These are phyloP conservation scores for Gallinago nigripennis DNA, from an alignment of 2,797 vertebrate genomes.

Conservation along the genomic window DNA sequence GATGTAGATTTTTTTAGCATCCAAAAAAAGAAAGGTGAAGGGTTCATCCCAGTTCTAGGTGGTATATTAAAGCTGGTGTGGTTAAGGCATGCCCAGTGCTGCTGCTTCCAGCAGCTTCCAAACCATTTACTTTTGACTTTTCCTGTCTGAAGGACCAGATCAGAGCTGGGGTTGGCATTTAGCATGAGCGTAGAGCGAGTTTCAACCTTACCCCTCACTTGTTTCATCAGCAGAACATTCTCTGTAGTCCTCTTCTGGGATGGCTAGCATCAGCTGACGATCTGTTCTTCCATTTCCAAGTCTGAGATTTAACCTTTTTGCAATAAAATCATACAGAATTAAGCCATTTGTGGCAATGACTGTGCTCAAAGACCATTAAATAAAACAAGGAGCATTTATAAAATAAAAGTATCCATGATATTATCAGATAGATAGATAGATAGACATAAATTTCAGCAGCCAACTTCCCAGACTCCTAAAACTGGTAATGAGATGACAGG, in stretches of 20 bases:
- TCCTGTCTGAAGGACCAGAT: neutral
- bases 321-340: neutral
- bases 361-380: neutral
- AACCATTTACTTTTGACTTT: neutral
- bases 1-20: neutral
- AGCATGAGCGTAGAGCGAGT: neutral
- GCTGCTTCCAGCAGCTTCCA: neutral
- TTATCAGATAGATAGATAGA: neutral
- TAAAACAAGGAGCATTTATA: neutral
- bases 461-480: neutral
- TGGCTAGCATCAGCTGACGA: neutral
- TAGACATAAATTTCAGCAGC: neutral
- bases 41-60: conserved; percentile 15
- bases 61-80: neutral
- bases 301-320: neutral
- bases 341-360: neutral
- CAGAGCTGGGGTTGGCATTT: neutral
- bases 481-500: neutral
- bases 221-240: neutral
- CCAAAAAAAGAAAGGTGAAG: conserved; percentile 33
- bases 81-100: conserved; percentile 18
- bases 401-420: neutral
- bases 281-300: neutral
- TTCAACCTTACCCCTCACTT: neutral
- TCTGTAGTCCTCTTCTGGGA: neutral